Conservation (phyloP, 2,797 vertebrate genomes). For the Acipenser transmontanus region DNA sequence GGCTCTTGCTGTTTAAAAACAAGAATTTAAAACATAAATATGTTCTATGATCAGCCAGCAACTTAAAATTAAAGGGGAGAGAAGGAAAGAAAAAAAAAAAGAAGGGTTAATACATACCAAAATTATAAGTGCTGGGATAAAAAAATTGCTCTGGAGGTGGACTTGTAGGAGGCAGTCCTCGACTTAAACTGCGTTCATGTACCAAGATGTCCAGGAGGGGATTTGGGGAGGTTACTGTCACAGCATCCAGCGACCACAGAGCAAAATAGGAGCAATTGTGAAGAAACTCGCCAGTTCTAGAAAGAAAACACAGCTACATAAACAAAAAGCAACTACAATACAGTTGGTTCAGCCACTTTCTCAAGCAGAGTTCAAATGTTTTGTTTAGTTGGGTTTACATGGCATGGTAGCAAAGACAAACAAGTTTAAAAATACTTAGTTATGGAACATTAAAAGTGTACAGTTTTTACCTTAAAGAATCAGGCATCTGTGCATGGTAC, state of each 20-base stretch:
- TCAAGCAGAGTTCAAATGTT: neutral
- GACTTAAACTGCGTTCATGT: slow-evolving; percentile 81
- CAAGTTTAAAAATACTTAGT: too few species aligned
- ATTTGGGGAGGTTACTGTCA: slow-evolving; percentile 66
- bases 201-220: slow-evolving; percentile 77
- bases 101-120: slow-evolving; percentile 65
- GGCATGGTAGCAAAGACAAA: too few species aligned
- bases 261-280: slow-evolving; percentile 87
- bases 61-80: neutral
- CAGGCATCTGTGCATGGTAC: slow-evolving; percentile 97
- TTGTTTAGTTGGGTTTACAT: too few species aligned
- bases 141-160: slow-evolving; percentile 93
- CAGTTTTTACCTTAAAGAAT: slow-evolving; percentile 76
- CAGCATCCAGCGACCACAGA: slow-evolving; percentile 82
- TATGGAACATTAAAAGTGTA: neutral
- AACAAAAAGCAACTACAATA: slow-evolving; percentile 5
- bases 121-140: slow-evolving; percentile 86
- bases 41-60: neutral
- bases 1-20: too few species aligned
- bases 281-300: slow-evolving; percentile 80
- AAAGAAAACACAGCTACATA: slow-evolving; percentile 26
- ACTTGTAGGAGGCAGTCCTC: slow-evolving; percentile 74
- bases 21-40: too few species aligned
- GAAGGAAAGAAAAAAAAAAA: neutral
- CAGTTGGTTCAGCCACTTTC: neutral